Evolutionary conservation across 2,888 invertebrate genomes (phyloP), one percentile per base, ranked within the genome.

Genomic region (Chymomyza fuscimana): DNA sequence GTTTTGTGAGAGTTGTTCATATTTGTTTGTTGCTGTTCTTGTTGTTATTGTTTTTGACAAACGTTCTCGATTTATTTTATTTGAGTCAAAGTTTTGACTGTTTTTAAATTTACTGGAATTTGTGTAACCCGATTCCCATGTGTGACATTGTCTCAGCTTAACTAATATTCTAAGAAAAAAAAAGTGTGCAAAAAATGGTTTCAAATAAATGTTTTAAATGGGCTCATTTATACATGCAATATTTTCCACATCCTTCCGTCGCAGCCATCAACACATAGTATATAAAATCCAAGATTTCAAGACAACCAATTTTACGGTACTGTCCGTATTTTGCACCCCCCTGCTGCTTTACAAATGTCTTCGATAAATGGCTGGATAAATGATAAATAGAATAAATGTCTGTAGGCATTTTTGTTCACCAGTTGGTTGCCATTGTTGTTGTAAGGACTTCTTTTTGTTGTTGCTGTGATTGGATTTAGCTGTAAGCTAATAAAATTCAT

Each of bases 401-500:
- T 77, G 56, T 68, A 76, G 85, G 74, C 78, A 82, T 85, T 85
- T 78, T 65, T 82, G 82, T 72, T 72, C 70, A 76, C 73, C 72
- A 25, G n/a, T 56, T 15, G 51, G 51, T 51, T 51, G n/a, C n/a
- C 16, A n/a, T 51, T 51, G 36, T 36, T 36, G 36, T 9, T 51
- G 15, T 51, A 6, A 12, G 51, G 16, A 12, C 16, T 51, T 62
- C 56, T 63, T 36, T 3, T 40, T 32, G 32, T 59, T 59, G 70
- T 65, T 79, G 67, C 70, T 74, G 69, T 70, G 72, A 80, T 77
- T 68, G 80, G 82, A 78, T 88, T 85, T 77, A 70, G 76, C 87
- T 77, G 70, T 80, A 87, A 85, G 86, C 87, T 88, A 87, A 88
- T 85, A 87, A 75, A 82, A 85, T 87, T 80, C 89, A 88, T 87